Percentiles rank a stretch among this genome's conserved stretches.
Conservation (phyloP, 2,888 invertebrate species). For the Morpho achilles region DNA sequence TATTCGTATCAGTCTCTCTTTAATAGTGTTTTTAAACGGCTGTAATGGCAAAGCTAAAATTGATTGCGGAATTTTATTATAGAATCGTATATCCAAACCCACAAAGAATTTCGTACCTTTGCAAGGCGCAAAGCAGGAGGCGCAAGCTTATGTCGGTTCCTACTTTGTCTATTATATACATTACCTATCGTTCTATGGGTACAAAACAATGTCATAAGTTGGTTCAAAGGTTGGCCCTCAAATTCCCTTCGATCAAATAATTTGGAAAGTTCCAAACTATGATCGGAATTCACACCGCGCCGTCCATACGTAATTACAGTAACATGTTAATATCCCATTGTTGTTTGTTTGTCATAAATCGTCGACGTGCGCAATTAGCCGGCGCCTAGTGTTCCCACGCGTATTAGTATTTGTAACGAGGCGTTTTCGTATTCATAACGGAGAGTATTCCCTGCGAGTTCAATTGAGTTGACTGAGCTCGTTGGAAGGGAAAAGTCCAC, state of each 20-base stretch:
- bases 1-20: too few species aligned
- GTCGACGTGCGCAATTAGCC: constrained; percentile 27
- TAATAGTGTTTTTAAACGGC: too few species aligned
- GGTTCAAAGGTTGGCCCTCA: too few species aligned
- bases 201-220: too few species aligned
- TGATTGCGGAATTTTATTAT: too few species aligned
- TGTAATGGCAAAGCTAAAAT: too few species aligned
- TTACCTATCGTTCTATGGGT: too few species aligned
- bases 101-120: too few species aligned
- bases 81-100: too few species aligned
- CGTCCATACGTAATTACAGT: constrained; percentile 22
- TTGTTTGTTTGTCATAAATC: constrained; percentile 33
- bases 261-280: background rate
- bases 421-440: constrained; percentile 3
- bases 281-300: constrained; percentile 10
- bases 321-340: constrained; percentile 40
- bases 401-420: background rate
- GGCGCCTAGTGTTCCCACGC: constrained; percentile 21
- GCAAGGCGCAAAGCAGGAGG: too few species aligned
- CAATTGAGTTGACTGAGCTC: background rate
- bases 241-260: background rate
- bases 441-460: constrained; percentile 12
- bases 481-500: background rate
- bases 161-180: too few species aligned
- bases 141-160: too few species aligned